Evolutionary conservation across 2,797 vertebrate genomes (phyloP), one percentile per base, ranked within the genome.

Genomic region (Pachyuromys duprasi): DNA sequence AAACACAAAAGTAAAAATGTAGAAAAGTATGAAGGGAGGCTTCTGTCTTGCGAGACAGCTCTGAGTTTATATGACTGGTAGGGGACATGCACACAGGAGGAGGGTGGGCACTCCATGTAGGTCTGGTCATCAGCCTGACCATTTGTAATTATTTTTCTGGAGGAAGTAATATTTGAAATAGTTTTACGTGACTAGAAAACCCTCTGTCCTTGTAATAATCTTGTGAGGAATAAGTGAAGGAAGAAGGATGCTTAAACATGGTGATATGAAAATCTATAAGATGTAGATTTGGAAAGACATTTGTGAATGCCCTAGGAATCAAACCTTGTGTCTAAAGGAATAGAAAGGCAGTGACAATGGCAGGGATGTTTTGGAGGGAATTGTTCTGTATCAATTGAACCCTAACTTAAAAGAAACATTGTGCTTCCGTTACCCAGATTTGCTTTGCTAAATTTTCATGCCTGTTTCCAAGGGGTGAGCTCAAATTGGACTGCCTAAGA

Each of bases 161-260:
- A 86, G 60, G 81, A 86, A 93, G 24, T 55, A 83, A 83, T 65
- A 17, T 89, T 67, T 93, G 81, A 93, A 89, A 95, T 79, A 80
- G 69, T 90, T 94, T 94, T 79, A 12, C 22, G 24, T 78, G 33
- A 90, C 49, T 69, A 90, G 55, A 93, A 86, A 49, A 86, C 9
- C 31, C 63, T 92, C n/a, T 49, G 36, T 94, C 92, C 57, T 92
- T 36, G 24, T 55, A 39, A 65, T 24, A 88, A 70, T 1, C n/a
- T 5, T 84, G 55, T 92, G 8, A 49, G 65, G 57, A 78, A 86
- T 67, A 45, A 33, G 20, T 74, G 49, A 81, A 63, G 15, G 4
- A 53, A 90, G 53, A 91, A 31, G 8, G 86, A 28, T 12, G 2
- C 12, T 74, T 45, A 28, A 62, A 24, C 17, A n/a, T 69, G n/a